phyloP scores from a whole-genome alignment of 1,140 invertebrate species.

The Choristoneura fumiferana region DNA sequence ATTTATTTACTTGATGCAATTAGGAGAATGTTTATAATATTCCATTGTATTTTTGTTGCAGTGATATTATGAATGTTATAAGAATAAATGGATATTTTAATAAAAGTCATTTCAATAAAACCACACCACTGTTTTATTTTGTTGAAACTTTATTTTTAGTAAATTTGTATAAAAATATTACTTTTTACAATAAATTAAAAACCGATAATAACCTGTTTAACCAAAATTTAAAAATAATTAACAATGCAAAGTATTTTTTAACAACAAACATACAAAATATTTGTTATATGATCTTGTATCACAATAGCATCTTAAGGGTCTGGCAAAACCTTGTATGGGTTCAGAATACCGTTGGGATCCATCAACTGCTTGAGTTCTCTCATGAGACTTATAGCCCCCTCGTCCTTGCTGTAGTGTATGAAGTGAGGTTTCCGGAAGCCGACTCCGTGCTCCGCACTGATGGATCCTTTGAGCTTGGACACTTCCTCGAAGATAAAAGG shows the following conservation, averaged over 20 bases:
- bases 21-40: constrained; percentile 74
- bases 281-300: no score
- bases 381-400: constrained; percentile 89
- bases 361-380: constrained; percentile 89
- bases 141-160: no score
- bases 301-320: no score
- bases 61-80: constrained; percentile 35
- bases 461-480: constrained; percentile 87
- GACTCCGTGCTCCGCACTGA: constrained; percentile 98
- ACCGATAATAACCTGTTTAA: no score
- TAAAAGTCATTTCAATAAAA: no score
- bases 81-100: no score
- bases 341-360: constrained; percentile 96
- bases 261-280: no score
- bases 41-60: constrained; percentile 77
- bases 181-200: no score
- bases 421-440: constrained; percentile 94
- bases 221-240: no score
- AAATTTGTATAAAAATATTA: no score
- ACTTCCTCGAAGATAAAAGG: constrained; percentile 95
- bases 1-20: constrained; percentile 71
- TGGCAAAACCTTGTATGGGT: constrained; percentile 95
- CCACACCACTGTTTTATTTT: no score
- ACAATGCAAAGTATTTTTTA: no score
- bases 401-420: constrained; percentile 90